phyloP scores from a whole-genome alignment of 2,113 vertebrate species.

The Sylvia atricapilla region DNA sequence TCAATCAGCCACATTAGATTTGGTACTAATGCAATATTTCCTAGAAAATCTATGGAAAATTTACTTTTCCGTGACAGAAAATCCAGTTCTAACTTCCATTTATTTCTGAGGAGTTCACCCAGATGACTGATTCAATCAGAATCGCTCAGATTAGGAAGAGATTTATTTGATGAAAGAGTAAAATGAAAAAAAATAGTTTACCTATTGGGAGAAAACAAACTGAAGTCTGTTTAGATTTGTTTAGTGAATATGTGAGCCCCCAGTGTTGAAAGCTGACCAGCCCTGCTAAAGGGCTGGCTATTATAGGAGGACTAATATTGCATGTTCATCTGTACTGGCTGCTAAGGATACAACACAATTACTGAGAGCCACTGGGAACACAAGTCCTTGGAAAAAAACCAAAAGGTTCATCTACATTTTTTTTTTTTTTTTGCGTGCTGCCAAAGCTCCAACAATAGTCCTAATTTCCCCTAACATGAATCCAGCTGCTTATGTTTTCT shows the following conservation, averaged over 20 bases:
- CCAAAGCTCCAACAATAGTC: neutral
- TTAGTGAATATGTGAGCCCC: neutral
- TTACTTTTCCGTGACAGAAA: neutral
- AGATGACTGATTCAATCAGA: neutral
- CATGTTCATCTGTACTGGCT: neutral
- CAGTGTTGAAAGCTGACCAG: neutral
- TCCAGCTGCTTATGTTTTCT: conserved; percentile 39
- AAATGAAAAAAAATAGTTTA: neutral
- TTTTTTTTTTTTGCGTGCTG: neutral
- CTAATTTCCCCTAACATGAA: neutral
- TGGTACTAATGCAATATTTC: neutral
- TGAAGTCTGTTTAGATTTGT: neutral
- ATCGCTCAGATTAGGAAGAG: neutral
- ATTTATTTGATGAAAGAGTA: neutral
- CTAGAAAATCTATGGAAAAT: neutral
- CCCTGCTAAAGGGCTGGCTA: neutral
- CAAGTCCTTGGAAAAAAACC: neutral
- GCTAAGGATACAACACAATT: neutral
- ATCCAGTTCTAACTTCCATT: neutral
- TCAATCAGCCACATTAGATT: neutral
- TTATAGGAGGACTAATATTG: neutral
- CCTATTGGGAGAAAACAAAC: neutral
- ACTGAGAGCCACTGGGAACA: neutral
- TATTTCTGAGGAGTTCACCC: neutral
- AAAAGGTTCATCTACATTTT: neutral